Evolutionary conservation across 2,797 vertebrate species (phyloP).

Genomic region (Chaenodraco wilsoni): DNA sequence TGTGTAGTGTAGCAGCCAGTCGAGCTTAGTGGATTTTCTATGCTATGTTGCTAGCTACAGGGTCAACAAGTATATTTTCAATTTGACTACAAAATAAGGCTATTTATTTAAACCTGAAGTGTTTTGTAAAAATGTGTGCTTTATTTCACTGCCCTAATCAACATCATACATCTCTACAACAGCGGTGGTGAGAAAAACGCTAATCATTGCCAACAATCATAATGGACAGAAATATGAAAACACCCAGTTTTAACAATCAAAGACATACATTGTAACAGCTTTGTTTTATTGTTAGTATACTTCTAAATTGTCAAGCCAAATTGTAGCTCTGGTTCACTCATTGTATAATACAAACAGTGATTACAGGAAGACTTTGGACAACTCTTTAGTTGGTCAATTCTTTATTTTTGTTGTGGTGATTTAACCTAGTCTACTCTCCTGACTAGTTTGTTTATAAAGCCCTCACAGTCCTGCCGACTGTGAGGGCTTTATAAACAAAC

Average conservation of each 20-base stretch:
- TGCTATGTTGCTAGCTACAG: not conserved
- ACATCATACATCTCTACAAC: not conserved
- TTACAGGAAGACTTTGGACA: not conserved
- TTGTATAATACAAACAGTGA: not conserved
- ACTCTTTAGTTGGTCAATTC: not conserved
- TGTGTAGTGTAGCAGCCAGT: not conserved
- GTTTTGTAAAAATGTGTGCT: not conserved
- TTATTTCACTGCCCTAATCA: not conserved
- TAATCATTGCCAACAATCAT: not conserved
- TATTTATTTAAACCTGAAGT: not conserved
- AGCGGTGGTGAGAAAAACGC: not conserved
- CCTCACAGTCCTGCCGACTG: no score
- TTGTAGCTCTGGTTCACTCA: not conserved
- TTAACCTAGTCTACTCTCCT: constrained; percentile 30
- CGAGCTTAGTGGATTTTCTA: not conserved
- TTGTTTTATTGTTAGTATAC: not conserved
- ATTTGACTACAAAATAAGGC: no score
- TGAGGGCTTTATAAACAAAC: no score
- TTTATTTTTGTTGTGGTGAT: constrained; percentile 23
- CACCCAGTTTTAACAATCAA: not conserved
- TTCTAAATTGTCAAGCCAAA: not conserved
- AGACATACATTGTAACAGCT: not conserved
- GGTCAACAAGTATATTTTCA: not conserved
- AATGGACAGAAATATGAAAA: not conserved
- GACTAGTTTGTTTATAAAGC: constrained; percentile 46